Evolutionary conservation across 2,797 vertebrate species (phyloP).

Genomic region (Psittacula derbiana): DNA sequence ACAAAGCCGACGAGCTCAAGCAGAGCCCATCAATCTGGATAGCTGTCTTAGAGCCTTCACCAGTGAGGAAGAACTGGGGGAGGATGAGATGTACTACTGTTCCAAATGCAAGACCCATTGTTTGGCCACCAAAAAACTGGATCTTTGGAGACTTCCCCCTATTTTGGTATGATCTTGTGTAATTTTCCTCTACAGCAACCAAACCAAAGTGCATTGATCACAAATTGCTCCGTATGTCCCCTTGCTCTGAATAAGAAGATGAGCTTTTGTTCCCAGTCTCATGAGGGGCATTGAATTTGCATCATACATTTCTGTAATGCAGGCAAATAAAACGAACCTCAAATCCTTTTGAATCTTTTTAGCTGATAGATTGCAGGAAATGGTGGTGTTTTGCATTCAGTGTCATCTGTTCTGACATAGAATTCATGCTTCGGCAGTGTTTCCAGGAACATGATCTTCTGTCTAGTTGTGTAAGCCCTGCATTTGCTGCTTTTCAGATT

Average conservation of each 20-base stretch:
- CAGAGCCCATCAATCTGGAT: constrained; percentile 96
- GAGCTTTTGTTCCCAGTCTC: background rate
- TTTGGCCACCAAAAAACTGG: constrained; percentile 96
- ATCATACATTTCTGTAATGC: background rate
- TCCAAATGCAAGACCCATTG: constrained; percentile 97
- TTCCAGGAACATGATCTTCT: background rate
- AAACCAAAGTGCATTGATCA: background rate
- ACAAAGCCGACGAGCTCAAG: constrained; percentile 92
- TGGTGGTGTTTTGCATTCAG: background rate
- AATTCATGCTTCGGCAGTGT: background rate
- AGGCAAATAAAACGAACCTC: background rate
- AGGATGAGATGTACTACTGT: constrained; percentile 98
- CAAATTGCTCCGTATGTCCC: background rate
- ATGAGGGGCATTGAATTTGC: background rate
- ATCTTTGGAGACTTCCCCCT: constrained; percentile 97
- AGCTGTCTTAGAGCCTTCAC: constrained; percentile 97
- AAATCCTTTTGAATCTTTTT: background rate
- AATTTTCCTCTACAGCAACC: background rate
- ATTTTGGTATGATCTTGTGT: constrained; percentile 83
- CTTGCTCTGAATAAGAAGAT: background rate
- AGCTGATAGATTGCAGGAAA: background rate
- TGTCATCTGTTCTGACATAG: background rate
- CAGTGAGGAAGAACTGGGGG: constrained; percentile 94
- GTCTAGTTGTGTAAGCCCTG: background rate
- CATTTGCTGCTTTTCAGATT: background rate